Evolutionary conservation across 1,140 invertebrate genomes (phyloP).

Genomic region (Drosophila malerkotliana): DNA sequence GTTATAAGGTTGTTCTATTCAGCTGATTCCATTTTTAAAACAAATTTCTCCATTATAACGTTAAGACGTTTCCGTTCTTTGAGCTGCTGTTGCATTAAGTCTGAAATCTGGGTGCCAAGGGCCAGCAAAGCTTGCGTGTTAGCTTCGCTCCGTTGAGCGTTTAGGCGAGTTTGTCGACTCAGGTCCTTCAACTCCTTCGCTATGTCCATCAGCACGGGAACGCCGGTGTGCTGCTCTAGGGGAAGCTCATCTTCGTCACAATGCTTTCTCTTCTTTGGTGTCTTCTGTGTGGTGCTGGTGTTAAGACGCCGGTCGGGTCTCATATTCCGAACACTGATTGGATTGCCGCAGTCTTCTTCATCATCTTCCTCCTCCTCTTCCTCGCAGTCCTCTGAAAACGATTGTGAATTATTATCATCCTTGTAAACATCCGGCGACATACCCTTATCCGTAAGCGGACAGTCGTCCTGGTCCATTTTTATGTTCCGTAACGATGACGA

Average conservation of each 20-base stretch:
- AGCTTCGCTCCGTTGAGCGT: slow-evolving; percentile 61
- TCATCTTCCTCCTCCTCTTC: slow-evolving; percentile 61
- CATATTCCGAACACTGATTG: slow-evolving; percentile 17
- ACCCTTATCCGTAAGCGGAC: slow-evolving; percentile 46
- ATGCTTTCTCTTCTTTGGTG: slow-evolving; percentile 43
- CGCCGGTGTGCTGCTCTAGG: slow-evolving; percentile 4
- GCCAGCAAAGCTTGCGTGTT: slow-evolving; percentile 61
- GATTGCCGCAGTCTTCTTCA: slow-evolving; percentile 32
- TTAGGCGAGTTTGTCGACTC: slow-evolving; percentile 62
- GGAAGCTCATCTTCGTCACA: slow-evolving; percentile 15
- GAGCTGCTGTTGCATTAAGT: slow-evolving; percentile 66
- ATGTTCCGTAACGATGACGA: slow-evolving; percentile 27
- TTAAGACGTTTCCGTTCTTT: slow-evolving; percentile 68
- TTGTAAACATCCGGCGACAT: neutral
- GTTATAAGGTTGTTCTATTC: slow-evolving; percentile 22
- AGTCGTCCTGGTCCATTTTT: slow-evolving; percentile 50
- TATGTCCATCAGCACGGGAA: slow-evolving; percentile 57
- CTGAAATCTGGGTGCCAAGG: slow-evolving; percentile 57
- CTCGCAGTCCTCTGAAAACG: slow-evolving; percentile 13
- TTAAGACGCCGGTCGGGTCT: slow-evolving; percentile 26
- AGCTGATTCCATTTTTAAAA: slow-evolving; percentile 66
- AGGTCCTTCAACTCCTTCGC: slow-evolving; percentile 57
- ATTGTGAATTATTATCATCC: neutral
- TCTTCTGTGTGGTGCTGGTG: slow-evolving; percentile 7
- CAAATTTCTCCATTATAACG: slow-evolving; percentile 66